Percentiles rank a stretch among this genome's conserved stretches.
Evolutionary conservation across 2,888 invertebrate species (phyloP).

Genomic region (Chelonus formosanus): DNA sequence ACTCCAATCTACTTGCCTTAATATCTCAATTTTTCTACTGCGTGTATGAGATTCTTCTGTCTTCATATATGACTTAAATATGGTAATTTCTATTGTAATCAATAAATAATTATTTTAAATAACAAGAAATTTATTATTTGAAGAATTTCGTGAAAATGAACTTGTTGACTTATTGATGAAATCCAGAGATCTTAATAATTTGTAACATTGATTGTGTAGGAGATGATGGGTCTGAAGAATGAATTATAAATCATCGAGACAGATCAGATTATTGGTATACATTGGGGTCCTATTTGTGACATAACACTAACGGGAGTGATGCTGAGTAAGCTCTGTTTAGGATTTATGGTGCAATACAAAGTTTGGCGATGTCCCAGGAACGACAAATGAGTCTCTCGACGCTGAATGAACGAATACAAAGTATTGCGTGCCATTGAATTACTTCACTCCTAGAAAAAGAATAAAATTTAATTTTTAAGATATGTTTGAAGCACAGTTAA

Average conservation of each 20-base stretch:
- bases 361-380: constrained; percentile 22
- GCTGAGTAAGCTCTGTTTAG: constrained; percentile 21
- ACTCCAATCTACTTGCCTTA: neutral
- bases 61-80: too few species aligned
- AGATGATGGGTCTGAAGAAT: constrained; percentile 4
- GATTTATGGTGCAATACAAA: constrained; percentile 27
- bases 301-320: constrained; percentile 26
- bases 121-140: too few species aligned
- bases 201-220: neutral
- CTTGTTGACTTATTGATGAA: too few species aligned
- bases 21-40: constrained; percentile 1
- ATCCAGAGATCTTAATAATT: too few species aligned
- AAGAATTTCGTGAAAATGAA: too few species aligned
- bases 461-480: neutral
- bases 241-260: constrained; percentile 21
- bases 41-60: neutral
- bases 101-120: too few species aligned
- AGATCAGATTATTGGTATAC: constrained; percentile 26
- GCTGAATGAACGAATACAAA: constrained; percentile 23
- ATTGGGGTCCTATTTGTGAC: constrained; percentile 22
- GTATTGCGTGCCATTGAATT: constrained; percentile 11
- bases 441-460: neutral
- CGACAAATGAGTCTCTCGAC: constrained; percentile 27
- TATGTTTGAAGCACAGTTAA: too few species aligned
- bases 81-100: too few species aligned